Percentiles rank a stretch among this genome's conserved stretches.
These are phyloP conservation scores for Carassius carassius DNA, from an alignment of 2,113 vertebrate genomes.

Conservation along the genomic window DNA sequence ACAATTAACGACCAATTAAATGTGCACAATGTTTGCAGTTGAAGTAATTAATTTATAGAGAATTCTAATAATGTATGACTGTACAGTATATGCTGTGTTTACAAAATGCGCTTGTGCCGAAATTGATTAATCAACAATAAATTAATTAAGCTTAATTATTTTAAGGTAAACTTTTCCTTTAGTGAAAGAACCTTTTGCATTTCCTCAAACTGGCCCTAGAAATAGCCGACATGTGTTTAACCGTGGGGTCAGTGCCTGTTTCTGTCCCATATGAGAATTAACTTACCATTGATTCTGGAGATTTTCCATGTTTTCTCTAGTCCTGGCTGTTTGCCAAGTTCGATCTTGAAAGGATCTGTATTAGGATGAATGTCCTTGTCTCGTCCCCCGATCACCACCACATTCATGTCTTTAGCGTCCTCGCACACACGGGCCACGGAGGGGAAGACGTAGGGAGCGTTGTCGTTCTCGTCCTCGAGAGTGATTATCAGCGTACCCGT, in stretches of 20 bases:
- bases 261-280: constrained; percentile 7
- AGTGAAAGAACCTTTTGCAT: not conserved
- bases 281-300: constrained; percentile 92
- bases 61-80: not conserved
- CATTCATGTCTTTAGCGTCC: constrained; percentile 86
- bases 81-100: not conserved
- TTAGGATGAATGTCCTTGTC: constrained; percentile 93
- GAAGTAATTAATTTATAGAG: not conserved
- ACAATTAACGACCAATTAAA: not conserved
- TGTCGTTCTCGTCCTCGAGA: constrained; percentile 93
- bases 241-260: not conserved
- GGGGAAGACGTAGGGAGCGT: constrained; percentile 87
- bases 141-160: not conserved
- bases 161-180: constrained; percentile 1
- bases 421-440: constrained; percentile 88
- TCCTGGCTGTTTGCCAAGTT: constrained; percentile 86
- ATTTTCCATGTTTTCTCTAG: constrained; percentile 94
- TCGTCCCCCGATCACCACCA: constrained; percentile 84
- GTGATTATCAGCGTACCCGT: constrained; percentile 89
- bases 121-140: constrained; percentile 20
- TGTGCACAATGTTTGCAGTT: not conserved
- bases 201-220: not conserved
- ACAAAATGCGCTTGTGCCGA: not conserved
- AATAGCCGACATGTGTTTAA: not conserved
- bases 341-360: constrained; percentile 91